A percentile compares a stretch with the other conserved stretches of the same genome.
phyloP scores from a whole-genome alignment of 92 coral and sea anemone species.

The Parazoanthus swiftii region DNA sequence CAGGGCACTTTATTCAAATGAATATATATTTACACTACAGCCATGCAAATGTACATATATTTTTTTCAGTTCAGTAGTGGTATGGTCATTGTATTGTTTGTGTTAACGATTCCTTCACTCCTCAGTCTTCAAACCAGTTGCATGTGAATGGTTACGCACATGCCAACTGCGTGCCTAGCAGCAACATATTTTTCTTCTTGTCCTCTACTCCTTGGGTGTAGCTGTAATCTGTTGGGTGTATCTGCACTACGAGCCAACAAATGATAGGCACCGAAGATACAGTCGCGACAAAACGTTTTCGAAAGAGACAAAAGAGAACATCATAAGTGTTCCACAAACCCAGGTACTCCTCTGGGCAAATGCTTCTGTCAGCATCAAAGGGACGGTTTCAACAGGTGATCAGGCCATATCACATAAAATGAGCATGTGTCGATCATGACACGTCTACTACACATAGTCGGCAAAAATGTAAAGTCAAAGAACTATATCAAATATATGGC shows the following conservation, averaged over 20 bases:
- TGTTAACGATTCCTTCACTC: too few relatives aligned
- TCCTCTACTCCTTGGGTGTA: not conserved
- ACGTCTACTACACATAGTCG: not conserved
- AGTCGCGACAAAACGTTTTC: not conserved
- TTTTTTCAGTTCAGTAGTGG: too few relatives aligned
- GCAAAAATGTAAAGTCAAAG: not conserved
- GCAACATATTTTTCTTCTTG: too few relatives aligned
- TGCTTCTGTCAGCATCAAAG: not conserved
- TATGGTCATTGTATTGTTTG: not conserved
- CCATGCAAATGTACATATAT: too few relatives aligned
- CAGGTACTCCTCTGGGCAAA: not conserved
- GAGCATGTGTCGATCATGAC: not conserved
- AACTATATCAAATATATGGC: not conserved
- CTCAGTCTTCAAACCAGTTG: too few relatives aligned
- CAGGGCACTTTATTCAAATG: slow-evolving; percentile 21
- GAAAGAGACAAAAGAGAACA: not conserved
- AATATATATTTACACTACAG: too few relatives aligned
- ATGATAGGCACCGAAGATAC: too few relatives aligned
- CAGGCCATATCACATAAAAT: not conserved
- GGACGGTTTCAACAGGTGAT: not conserved
- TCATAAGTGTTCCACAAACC: not conserved
- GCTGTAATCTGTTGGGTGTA: not conserved
- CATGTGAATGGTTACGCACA: too few relatives aligned
- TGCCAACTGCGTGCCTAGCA: not conserved
- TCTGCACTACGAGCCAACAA: not conserved